Evolutionary conservation across 2,113 vertebrate genomes (phyloP).

Genomic region (Gopherus evgoodei): DNA sequence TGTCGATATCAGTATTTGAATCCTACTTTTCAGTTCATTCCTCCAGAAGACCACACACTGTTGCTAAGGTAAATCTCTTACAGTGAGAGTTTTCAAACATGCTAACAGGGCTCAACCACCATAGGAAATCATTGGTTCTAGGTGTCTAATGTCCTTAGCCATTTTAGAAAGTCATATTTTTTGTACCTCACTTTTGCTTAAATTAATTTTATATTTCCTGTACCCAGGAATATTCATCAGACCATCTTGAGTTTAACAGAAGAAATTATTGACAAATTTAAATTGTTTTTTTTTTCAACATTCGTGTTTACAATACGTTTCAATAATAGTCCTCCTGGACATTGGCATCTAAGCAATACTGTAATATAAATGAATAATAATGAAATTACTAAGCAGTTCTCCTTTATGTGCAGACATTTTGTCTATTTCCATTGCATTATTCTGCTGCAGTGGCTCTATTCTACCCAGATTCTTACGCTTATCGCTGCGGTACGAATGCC

Average conservation of each 20-base stretch:
- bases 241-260: background rate
- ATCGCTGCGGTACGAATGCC: background rate
- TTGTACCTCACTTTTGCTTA: background rate
- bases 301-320: background rate
- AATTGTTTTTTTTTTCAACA: too few relatives aligned
- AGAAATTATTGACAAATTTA: too few relatives aligned
- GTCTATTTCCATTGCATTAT: background rate
- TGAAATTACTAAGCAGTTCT: background rate
- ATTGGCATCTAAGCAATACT: background rate
- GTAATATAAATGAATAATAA: background rate
- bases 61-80: background rate
- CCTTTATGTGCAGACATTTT: background rate
- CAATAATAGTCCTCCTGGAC: background rate
- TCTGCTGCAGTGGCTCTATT: background rate
- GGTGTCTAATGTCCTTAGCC: too few relatives aligned
- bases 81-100: background rate
- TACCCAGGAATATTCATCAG: background rate
- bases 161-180: too few relatives aligned
- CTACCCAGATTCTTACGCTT: background rate
- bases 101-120: background rate
- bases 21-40: background rate
- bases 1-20: background rate
- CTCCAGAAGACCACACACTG: background rate
- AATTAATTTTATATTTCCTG: background rate
- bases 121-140: background rate